Evolutionary conservation across 2,797 vertebrate species (phyloP).

Genomic region (Rousettus madagascariensis): DNA sequence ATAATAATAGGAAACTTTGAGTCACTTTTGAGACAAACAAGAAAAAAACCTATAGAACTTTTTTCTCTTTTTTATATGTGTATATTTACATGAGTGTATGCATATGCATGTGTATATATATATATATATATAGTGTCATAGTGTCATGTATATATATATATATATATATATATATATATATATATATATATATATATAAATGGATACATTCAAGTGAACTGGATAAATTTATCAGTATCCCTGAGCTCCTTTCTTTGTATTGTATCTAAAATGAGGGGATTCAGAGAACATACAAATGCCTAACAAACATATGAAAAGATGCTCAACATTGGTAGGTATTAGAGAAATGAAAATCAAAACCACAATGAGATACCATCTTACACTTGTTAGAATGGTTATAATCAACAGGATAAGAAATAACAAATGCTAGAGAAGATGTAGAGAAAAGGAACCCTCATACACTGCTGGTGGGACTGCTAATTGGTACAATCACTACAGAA

Average conservation of each 20-base stretch:
- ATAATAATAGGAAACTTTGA: neutral
- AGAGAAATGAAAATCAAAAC: too few species aligned
- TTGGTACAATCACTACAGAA: too few species aligned
- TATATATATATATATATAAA: neutral
- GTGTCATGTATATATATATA: neutral
- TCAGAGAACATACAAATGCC: too few species aligned
- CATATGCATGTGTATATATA: neutral
- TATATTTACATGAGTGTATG: neutral
- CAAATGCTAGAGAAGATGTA: too few species aligned
- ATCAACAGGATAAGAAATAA: too few species aligned
- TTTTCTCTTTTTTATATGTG: neutral
- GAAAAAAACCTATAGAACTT: neutral
- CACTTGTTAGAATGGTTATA: too few species aligned
- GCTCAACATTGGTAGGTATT: too few species aligned
- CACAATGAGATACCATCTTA: too few species aligned
- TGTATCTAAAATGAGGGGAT: neutral
- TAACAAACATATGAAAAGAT: too few species aligned
- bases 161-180: neutral
- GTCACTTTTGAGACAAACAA: neutral
- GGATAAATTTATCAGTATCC: neutral
- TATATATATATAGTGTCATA: neutral
- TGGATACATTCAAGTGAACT: neutral
- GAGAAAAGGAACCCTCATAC: too few species aligned
- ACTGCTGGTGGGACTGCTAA: too few species aligned
- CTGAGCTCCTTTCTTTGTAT: neutral